Evolutionary conservation across 2,113 vertebrate species (phyloP), one percentile per base, ranked within the genome.

Genomic region (Cygnus atratus): DNA sequence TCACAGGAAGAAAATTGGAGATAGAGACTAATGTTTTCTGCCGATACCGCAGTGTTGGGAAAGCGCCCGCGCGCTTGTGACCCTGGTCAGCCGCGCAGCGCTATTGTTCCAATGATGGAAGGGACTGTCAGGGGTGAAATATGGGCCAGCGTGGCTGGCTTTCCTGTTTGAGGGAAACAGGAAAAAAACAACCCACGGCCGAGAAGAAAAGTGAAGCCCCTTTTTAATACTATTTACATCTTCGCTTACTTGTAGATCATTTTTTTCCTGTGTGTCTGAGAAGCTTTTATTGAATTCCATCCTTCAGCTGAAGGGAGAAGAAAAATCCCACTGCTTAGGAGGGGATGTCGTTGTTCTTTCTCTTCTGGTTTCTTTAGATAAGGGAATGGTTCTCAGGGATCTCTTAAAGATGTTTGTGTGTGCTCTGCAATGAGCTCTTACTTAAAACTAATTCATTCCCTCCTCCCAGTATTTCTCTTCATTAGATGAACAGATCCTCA

Each of bases 71-170:
- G 61, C 4, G 59, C 88, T 70, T 93, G 83, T 97, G 84, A 95
- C 91, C 91, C 87, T 74, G 94, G 81, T 84, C 95, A 93, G 83
- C 66, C 43, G 46, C 28, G 29, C 82, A 4, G 66, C 79, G 95
- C 94, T 75, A 95, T 95, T 97, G 96, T 89, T 96, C 88, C 88
- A 6, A 58, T 93, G 91, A 93, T 95, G 95, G 93, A 95, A 89
- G 78, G 90, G 66, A 50, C 72, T 95, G 97, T 96, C 89, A 95
- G 73, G 75, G 21, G 89, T 97, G 58, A 95, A 95, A 95, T 96
- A 92, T 89, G 87, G 86, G 58, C 88, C 96, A 83, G 78, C 71
- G 46, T 87, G 88, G 85, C 65, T 78, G 92, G 46, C 92, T 91
- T 92, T 96, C 96, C 96, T 95, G 93, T 66, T 65, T 4, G 66